Evolutionary conservation across 23 tunicate genomes (phyloP), one percentile per base, ranked within the genome.

Genomic region (Phallusia fumigata): DNA sequence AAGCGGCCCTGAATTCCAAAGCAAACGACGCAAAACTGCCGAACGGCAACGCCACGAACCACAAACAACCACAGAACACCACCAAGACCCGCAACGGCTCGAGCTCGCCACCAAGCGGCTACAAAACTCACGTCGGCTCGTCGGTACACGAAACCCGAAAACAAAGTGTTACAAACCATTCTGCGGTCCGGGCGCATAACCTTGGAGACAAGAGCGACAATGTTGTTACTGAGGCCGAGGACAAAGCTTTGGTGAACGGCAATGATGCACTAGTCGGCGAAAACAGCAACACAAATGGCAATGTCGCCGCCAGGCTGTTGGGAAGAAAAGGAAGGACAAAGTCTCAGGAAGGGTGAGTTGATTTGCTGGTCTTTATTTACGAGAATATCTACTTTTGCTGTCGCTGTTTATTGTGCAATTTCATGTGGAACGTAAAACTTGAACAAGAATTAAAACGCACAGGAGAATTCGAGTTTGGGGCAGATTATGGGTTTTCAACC

Each of bases 101-200:
- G 32, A 58, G 21, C n/a, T 52, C 76, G 52, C 75, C 69, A 58
- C 69, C 69, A 50, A 40, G 35, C 83, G 83, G 31, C 34, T 40
- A 53, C 73, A 53, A 52, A 40, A 79, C 33, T 30, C 40, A 30
- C 58, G 73, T 81, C 51, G 89, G 89, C 21, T 87, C 91, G 21
- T 64, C 84, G 34, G 91, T 87, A 16, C 92, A 88, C 34, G 92
- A 88, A 83, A 83, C 92, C 11, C 32, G 18, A 0, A 88, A 88
- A 53, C 79, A 74, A 35, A 86, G 88, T 83, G 73, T 92, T 19
- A 92, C 91, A 0, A 92, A 92, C 77, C 82, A 77, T 33, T 74
- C 86, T 2, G 97, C 97, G 31, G 15, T 90, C 69, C 11, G 16
- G 5, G 69, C 69, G 69, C 69, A 58, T 24, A 58, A 58, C 5